Percentiles rank a stretch among this genome's conserved stretches.
These are phyloP conservation scores for Anguilla anguilla DNA, from an alignment of 2,797 vertebrate species.

Conservation along the genomic window DNA sequence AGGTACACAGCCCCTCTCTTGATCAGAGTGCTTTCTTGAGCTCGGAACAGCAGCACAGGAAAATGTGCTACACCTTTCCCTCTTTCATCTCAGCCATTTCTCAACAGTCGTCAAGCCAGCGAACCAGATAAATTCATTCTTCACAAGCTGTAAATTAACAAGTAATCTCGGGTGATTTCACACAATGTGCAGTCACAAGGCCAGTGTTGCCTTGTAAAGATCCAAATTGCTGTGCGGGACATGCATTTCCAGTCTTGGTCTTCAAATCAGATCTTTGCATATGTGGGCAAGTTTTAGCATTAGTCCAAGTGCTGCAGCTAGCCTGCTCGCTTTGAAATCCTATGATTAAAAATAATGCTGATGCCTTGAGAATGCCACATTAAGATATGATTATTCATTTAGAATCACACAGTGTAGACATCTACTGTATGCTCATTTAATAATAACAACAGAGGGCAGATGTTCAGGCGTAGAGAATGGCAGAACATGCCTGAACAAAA, in stretches of 20 bases:
- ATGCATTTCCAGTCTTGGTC: background rate
- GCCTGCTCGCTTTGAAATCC: background rate
- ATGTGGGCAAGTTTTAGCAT: background rate
- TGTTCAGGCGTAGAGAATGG: background rate
- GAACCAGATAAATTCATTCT: background rate
- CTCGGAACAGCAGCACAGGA: background rate
- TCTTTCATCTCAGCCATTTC: background rate
- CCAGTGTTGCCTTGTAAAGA: background rate
- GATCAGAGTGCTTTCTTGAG: background rate
- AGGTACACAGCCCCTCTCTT: background rate
- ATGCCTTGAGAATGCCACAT: background rate
- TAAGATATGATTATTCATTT: background rate
- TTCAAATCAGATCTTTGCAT: background rate
- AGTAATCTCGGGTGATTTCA: background rate
- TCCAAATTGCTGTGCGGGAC: background rate
- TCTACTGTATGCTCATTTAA: conserved; percentile 1
- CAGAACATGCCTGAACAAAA: background rate
- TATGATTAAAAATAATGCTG: background rate
- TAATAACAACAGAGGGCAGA: background rate
- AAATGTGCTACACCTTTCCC: background rate
- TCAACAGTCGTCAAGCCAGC: background rate
- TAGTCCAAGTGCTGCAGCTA: background rate
- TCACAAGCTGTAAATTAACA: background rate
- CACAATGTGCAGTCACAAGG: background rate
- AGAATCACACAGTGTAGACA: background rate